Base-by-base conservation (phyloP, 2,113 vertebrate genomes). In the Mastomys coucha region DNA sequence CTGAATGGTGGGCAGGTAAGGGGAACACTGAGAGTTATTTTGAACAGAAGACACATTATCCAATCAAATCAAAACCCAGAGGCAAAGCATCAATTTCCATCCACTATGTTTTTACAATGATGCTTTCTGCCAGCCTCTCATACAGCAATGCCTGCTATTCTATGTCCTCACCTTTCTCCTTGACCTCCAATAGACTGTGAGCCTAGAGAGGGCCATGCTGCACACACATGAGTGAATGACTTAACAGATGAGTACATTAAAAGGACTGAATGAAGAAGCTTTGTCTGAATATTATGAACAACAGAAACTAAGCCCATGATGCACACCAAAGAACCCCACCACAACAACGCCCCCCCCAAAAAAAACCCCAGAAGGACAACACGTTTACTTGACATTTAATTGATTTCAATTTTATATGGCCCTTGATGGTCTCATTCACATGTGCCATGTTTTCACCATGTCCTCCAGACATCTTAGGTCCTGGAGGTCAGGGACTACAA, bases 11-110 rank as follows among this genome's bases (percentile, higher is more conserved):
- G 53, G 42, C 7, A 70, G 31, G 36, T 36, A 56, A 89, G n/a
- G 19, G 7, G 76, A 91, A 85, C 13, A 12, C 39, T 2, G 24
- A 75, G 77, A 63, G n/a, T 69, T 67, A 51, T 28, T 96, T 3
- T 24, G 31, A 96, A 28, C 20, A 67, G 60, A 91, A 91, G 73
- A 92, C 13, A n/a, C 67, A 76, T 51, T 20, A 65, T 31, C n/a
- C 60, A 67, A 42, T 67, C 85, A 91, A 75, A 89, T 42, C 28
- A n/a, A 60, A 91, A 73, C 28, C 81, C 33, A 60, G 65, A 93
- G 28, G 70, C 53, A 26, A 72, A 36, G 31, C 0, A 63, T 12
- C 77, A 67, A 67, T n/a, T 33, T 82, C 56, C 19, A 16, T 22
- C 13, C 3, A 78, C 60, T 28, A 0, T n/a, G 24, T 49, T 89